Conservation (phyloP, 2,113 vertebrate species). For the Myotis brandtii region DNA sequence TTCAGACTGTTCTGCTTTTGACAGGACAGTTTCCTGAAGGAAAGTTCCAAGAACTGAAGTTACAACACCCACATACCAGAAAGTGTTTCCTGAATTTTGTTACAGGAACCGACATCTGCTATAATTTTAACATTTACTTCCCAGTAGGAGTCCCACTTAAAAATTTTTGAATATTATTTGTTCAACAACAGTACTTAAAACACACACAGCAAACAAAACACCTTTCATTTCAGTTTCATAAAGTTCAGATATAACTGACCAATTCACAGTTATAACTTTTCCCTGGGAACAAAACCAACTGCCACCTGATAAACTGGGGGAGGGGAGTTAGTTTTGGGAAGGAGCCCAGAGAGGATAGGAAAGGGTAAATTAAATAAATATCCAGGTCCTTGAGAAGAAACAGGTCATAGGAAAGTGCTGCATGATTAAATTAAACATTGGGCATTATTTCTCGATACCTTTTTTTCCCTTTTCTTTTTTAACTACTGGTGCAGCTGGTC, state of each 20-base stretch:
- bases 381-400: neutral
- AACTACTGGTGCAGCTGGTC: neutral
- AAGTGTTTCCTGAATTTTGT: slow-evolving; percentile 76
- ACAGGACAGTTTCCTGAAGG: slow-evolving; percentile 73
- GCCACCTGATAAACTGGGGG: neutral
- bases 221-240: neutral
- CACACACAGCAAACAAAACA: neutral
- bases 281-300: neutral
- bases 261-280: neutral
- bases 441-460: neutral
- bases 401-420: neutral
- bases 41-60: slow-evolving; percentile 74
- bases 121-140: slow-evolving; percentile 66
- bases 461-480: neutral
- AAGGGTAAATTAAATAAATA: neutral
- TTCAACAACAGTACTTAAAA: slow-evolving; percentile 5
- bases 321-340: neutral
- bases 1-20: slow-evolving; percentile 60
- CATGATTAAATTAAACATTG: neutral
- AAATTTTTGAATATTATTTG: slow-evolving; percentile 17
- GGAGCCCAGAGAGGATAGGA: neutral
- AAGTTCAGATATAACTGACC: neutral
- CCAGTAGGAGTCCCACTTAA: neutral
- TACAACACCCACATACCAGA: slow-evolving; percentile 73
- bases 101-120: slow-evolving; percentile 72